Evolutionary conservation across 2,888 invertebrate species (phyloP), one percentile per base, ranked within the genome.

Genomic region (Cephus pulcher): DNA sequence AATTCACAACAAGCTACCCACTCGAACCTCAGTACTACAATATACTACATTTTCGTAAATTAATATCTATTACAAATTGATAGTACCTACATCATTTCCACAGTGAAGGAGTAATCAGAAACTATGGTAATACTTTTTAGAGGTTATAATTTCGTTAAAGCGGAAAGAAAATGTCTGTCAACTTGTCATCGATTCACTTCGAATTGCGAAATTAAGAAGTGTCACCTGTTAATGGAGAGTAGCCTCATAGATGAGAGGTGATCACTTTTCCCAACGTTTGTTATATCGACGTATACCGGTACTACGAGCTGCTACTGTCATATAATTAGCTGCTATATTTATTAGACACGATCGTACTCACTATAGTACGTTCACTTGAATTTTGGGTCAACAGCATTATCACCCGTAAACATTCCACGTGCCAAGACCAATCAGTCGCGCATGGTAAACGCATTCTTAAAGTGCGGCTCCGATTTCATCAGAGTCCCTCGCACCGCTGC

Each of bases 401-500:
- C 71, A 34, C 71, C 33, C 71, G 71, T 71, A 71, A 71, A 71
- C 71, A 71, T 71, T 71, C 71, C 71, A 71, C 71, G 71, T 34
- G 71, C 71, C 71, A 34, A 71, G 56, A 56, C 56, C 56, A 56
- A 56, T 56, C 56, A 56, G 56, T 56, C 23, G 56, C 56, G 56
- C 56, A 56, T 23, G 30, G 71, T 71, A 34, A 34, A 71, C 71
- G 71, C 56, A 56, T 56, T 56, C 56, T 56, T 56, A 56, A 56
- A 56, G 56, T 34, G 71, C 33, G 33, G 32, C 70, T 33, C 34
- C 12, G 71, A 71, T 71, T 71, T 71, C 34, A 33, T 33, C 32
- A 32, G 33, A 32, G 32, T 71, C 71, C 71, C 33, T 32, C 32
- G 32, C 33, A 33, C 6, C 15, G 71, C 12, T 34, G 71, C 71